Percentiles rank a stretch among this genome's conserved stretches.
phyloP scores from a whole-genome alignment of 2,888 invertebrate species.

The Yponomeuta cagnagella region DNA sequence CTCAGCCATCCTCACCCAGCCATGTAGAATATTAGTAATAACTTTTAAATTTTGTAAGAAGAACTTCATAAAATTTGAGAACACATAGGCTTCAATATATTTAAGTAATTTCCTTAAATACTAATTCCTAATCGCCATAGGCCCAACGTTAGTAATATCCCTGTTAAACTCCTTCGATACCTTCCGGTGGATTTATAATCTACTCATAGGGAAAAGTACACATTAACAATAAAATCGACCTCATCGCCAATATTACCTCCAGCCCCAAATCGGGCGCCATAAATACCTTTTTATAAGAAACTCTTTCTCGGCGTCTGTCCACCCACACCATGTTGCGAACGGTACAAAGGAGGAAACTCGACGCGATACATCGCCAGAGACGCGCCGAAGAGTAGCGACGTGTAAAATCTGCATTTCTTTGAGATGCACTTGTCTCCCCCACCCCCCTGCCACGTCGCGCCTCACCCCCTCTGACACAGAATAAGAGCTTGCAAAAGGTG shows the following conservation, averaged over 20 bases:
- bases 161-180: too few species aligned
- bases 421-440: conserved; percentile 71
- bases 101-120: background rate
- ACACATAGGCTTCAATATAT: background rate
- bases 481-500: conserved; percentile 19
- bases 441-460: conserved; percentile 25
- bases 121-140: background rate
- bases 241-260: background rate
- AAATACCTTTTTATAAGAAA: background rate
- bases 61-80: background rate
- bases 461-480: conserved; percentile 21
- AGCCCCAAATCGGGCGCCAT: background rate
- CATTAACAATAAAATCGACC: background rate
- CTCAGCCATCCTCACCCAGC: too few species aligned
- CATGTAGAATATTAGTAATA: too few species aligned
- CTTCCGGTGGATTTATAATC: too few species aligned
- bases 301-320: background rate
- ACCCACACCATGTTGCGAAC: conserved; percentile 29
- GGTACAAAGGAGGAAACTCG: conserved; percentile 31
- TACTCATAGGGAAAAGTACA: too few species aligned
- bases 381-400: conserved; percentile 71
- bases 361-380: conserved; percentile 55
- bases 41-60: background rate
- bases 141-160: too few species aligned
- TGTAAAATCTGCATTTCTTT: conserved; percentile 77